Conservation (phyloP, 2,797 vertebrate species). For the Etheostoma perlongum region DNA sequence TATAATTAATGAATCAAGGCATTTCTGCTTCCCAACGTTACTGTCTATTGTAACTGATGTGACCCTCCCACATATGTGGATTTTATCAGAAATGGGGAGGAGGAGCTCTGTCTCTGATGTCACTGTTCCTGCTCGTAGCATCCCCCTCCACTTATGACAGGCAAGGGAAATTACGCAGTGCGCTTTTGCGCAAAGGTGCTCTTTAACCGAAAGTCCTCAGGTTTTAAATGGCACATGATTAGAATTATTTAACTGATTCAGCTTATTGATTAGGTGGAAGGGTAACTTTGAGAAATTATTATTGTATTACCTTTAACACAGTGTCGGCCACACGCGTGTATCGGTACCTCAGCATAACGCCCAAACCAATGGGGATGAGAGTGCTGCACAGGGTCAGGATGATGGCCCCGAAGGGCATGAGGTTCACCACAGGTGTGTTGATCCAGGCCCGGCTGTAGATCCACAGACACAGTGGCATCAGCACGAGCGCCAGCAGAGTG, state of each 20-base stretch:
- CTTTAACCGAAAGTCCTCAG: not conserved
- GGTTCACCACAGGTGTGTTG: slow-evolving; percentile 92
- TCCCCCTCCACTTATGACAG: slow-evolving; percentile 22
- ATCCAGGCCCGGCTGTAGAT: slow-evolving; percentile 97
- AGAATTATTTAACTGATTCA: not conserved
- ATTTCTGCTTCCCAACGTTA: slow-evolving; percentile 2
- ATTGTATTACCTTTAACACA: slow-evolving; percentile 91
- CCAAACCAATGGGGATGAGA: slow-evolving; percentile 93
- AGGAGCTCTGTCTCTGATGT: slow-evolving; percentile 75
- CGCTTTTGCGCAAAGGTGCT: slow-evolving; percentile 52
- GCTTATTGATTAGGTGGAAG: not conserved
- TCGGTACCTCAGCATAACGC: slow-evolving; percentile 91
- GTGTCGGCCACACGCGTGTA: slow-evolving; percentile 89
- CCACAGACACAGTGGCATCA: slow-evolving; percentile 98
- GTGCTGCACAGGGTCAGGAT: slow-evolving; percentile 96
- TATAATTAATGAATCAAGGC: not conserved
- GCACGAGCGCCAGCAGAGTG: slow-evolving; percentile 92
- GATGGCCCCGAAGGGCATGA: slow-evolving; percentile 94
- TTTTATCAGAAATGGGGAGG: slow-evolving; percentile 64
- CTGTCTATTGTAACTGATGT: not conserved
- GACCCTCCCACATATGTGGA: slow-evolving; percentile 33
- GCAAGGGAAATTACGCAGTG: slow-evolving; percentile 68
- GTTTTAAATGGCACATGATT: not conserved
- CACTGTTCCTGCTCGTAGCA: slow-evolving; percentile 48
- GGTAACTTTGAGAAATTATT: not conserved